Conservation (phyloP, 1,140 invertebrate genomes). For the Drosophila nigrodunni region DNA sequence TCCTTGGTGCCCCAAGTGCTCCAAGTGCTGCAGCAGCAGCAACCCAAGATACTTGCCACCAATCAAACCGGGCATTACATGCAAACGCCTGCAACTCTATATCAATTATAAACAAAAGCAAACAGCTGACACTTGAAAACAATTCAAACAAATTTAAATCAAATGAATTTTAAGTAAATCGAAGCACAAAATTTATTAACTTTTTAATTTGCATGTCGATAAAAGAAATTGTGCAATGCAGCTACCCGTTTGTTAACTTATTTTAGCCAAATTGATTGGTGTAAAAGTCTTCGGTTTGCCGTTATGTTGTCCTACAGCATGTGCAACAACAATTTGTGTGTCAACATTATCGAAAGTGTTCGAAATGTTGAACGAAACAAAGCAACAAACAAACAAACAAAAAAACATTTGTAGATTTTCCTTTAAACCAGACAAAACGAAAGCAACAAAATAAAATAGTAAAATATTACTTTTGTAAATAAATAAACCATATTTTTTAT, state of each 20-base stretch:
- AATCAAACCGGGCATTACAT: conserved; percentile 32
- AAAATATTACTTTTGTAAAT: conserved; percentile 85
- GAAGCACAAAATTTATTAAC: conserved; percentile 12
- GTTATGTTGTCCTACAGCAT: conserved; percentile 57
- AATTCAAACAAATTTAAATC: conserved; percentile 4
- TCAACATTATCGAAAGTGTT: conserved; percentile 29
- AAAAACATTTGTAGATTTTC: conserved; percentile 73
- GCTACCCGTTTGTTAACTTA: conserved; percentile 38
- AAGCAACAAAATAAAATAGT: conserved; percentile 80
- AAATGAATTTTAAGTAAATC: conserved; percentile 2
- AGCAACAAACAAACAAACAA: conserved; percentile 19
- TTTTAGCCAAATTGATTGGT: conserved; percentile 56
- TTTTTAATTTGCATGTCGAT: conserved; percentile 2
- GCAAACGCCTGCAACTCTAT: conserved; percentile 69
- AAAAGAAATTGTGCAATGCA: not conserved
- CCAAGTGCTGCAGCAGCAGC: conserved; percentile 19
- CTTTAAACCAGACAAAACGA: conserved; percentile 50
- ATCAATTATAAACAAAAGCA: conserved; percentile 52
- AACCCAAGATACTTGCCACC: conserved; percentile 18
- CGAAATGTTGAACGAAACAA: conserved; percentile 33
- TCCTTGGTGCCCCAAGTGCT: conserved; percentile 23
- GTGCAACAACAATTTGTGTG: conserved; percentile 38
- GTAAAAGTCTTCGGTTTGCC: conserved; percentile 67
- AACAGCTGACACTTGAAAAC: conserved; percentile 11
- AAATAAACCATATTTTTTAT: conserved; percentile 58